phyloP scores from a whole-genome alignment of 37 sponge, comb jelly and placozoan species.

The Bolinopsis microptera region DNA sequence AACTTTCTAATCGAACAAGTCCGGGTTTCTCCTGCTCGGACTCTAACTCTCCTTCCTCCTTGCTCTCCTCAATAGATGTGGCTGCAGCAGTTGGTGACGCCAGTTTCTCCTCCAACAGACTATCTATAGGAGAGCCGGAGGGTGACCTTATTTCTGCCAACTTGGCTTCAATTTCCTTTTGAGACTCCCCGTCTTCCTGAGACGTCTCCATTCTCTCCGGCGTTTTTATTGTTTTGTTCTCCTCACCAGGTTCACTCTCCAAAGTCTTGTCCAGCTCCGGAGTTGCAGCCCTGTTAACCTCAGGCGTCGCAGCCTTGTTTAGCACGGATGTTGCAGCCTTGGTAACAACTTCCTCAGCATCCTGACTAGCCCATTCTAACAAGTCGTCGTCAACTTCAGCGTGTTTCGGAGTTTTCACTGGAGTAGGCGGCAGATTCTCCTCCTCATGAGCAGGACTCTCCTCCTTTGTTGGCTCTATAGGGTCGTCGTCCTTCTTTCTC shows the following conservation, averaged over 20 bases:
- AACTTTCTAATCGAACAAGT: background rate
- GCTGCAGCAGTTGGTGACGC: background rate
- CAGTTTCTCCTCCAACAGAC: constrained; percentile 12
- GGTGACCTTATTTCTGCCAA: constrained; percentile 35
- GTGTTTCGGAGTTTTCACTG: background rate
- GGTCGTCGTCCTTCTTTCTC: constrained; percentile 62
- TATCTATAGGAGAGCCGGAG: background rate
- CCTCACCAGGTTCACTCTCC: background rate
- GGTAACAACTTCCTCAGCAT: background rate
- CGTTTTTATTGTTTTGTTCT: background rate
- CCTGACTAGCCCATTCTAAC: constrained; percentile 56
- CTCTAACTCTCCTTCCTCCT: background rate
- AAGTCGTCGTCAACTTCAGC: constrained; percentile 18
- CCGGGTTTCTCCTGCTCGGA: background rate
- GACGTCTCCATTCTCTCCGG: background rate
- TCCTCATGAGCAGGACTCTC: background rate
- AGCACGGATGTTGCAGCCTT: background rate
- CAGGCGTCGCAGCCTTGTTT: background rate
- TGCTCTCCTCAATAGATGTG: background rate
- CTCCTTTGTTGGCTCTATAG: background rate
- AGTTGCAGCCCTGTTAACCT: background rate
- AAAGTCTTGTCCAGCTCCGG: background rate
- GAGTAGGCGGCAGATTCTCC: background rate
- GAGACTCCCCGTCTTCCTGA: background rate
- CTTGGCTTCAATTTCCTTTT: background rate